Percentiles rank a stretch among this genome's conserved stretches.
Conservation (phyloP, 2,797 vertebrate species). For the Hydrocynus forskahlii region DNA sequence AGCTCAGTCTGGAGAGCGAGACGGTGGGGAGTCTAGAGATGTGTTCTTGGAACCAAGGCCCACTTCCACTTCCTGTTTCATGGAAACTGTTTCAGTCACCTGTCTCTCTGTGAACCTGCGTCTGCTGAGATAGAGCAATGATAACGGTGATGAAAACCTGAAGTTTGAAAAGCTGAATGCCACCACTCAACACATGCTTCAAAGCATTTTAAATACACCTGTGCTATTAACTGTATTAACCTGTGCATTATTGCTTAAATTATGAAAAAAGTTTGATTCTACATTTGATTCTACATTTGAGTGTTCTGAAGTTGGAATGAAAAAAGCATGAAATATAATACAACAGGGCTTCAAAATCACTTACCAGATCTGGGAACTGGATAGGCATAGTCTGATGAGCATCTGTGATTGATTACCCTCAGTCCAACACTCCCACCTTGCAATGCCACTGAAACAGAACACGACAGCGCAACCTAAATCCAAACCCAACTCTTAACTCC, state of each 20-base stretch:
- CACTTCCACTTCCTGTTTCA: slow-evolving; percentile 58
- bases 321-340: too few relatives aligned
- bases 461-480: too few relatives aligned
- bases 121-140: slow-evolving; percentile 35
- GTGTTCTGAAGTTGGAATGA: too few relatives aligned
- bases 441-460: too few relatives aligned
- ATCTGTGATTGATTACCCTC: too few relatives aligned
- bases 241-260: not conserved
- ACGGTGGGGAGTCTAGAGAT: slow-evolving; percentile 54
- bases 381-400: too few relatives aligned
- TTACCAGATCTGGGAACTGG: too few relatives aligned
- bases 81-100: slow-evolving; percentile 54
- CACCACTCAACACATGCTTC: not conserved
- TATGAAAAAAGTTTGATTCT: not conserved
- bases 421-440: too few relatives aligned
- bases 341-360: too few relatives aligned
- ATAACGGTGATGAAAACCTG: slow-evolving; percentile 12
- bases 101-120: slow-evolving; percentile 46
- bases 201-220: not conserved
- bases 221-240: not conserved
- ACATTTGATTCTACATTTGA: too few relatives aligned
- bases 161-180: not conserved
- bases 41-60: slow-evolving; percentile 58
- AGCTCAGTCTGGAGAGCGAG: slow-evolving; percentile 41
- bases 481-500: too few relatives aligned